Evolutionary conservation across 2,888 invertebrate genomes (phyloP).

Genomic region (Drosophila bunnanda): DNA sequence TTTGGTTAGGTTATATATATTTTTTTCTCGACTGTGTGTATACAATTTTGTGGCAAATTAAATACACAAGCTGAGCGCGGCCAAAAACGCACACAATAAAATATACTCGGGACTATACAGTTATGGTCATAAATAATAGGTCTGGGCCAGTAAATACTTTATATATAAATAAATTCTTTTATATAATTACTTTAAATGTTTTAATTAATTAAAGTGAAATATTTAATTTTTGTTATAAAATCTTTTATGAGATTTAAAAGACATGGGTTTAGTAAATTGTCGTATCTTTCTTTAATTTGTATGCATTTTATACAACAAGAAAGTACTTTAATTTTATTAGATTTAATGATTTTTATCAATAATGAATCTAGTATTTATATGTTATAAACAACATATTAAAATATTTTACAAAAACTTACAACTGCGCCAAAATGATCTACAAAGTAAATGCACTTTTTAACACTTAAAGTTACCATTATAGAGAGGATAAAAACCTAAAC

Average conservation of each 20-base stretch:
- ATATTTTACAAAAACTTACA: neutral
- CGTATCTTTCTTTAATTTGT: too few relatives aligned
- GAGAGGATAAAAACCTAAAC: too few relatives aligned
- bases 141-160: too few relatives aligned
- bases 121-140: neutral
- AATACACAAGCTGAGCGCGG: slow-evolving; percentile 66
- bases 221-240: too few relatives aligned
- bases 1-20: slow-evolving; percentile 7
- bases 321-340: too few relatives aligned
- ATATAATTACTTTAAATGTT: neutral
- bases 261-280: too few relatives aligned
- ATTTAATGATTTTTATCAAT: neutral
- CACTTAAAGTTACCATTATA: neutral
- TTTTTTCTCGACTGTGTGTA: slow-evolving; percentile 41
- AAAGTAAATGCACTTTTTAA: neutral
- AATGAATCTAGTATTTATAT: neutral
- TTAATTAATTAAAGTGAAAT: neutral
- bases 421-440: too few relatives aligned
- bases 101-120: slow-evolving; percentile 11
- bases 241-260: too few relatives aligned
- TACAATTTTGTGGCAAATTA: slow-evolving; percentile 77
- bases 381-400: neutral
- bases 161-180: too few relatives aligned
- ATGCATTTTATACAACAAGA: too few relatives aligned
- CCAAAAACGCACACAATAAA: slow-evolving; percentile 19